Evolutionary conservation across 1,140 invertebrate species (phyloP).

Genomic region (Aphaenogaster floridana): DNA sequence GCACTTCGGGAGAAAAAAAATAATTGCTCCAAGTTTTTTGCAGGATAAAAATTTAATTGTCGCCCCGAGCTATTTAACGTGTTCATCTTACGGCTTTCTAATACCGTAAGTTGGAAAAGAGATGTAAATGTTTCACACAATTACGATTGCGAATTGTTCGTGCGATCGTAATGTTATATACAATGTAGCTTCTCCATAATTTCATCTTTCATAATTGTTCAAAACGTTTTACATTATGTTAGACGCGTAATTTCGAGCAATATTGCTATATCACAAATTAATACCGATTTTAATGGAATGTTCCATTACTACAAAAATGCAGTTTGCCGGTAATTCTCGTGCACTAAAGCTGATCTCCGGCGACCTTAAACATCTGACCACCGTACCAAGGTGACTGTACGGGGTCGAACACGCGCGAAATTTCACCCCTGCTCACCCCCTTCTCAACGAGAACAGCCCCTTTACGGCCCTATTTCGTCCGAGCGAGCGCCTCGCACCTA

Average conservation of each 20-base stretch:
- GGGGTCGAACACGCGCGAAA: constrained; percentile 65
- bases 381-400: constrained; percentile 1
- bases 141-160: neutral
- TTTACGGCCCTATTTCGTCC: constrained; percentile 66
- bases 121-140: neutral
- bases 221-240: neutral
- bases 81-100: neutral
- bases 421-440: constrained; percentile 61
- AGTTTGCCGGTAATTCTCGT: neutral
- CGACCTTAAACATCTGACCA: constrained; percentile 67
- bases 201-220: neutral
- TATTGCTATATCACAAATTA: neutral
- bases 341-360: constrained; percentile 58
- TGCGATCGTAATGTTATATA: neutral
- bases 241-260: neutral
- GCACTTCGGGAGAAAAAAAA: constrained; percentile 30
- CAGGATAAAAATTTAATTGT: constrained; percentile 45
- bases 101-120: neutral
- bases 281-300: neutral
- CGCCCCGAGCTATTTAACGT: neutral
- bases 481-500: constrained; percentile 67
- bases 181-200: neutral
- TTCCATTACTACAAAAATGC: neutral
- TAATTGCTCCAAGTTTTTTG: constrained; percentile 30
- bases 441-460: constrained; percentile 51